Evolutionary conservation across 2,888 invertebrate species (phyloP), one percentile per base, ranked within the genome.

Genomic region (Dicranocentrus wangi): DNA sequence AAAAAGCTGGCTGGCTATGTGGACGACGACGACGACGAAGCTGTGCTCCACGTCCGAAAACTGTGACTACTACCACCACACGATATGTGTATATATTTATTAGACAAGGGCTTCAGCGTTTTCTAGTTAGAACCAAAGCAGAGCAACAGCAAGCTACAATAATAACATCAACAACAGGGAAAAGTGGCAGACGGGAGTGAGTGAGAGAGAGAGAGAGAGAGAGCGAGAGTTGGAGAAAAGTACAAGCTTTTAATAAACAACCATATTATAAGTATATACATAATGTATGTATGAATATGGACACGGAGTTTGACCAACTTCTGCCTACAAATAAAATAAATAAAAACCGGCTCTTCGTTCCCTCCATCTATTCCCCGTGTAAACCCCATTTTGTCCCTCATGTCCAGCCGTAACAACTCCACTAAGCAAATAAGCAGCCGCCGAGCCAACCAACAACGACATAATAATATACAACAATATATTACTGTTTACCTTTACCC

Each of bases 391-490:
- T 51, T 55, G 51, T 69, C 23, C 69, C 55, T 69, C 1, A 69
- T 69, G 69, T 69, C 39, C 69, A 69, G 55, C 25, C 55, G 69
- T 32, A 69, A 69, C 69, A 69, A 69, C 17, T 51, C n/a, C 13
- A 42, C 32, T 23, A 58, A 70, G 39, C 19, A 70, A 58, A 68
- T 53, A 68, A 47, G 10, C 42, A 32, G 39, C 5, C 5, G 39
- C 21, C 53, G n/a, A 47, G 53, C 21, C 27, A 63, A 7, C 32
- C 32, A 63, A 8, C 55, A 25, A 51, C 68, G 53, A 68, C 68
- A 32, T 53, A 68, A 68, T 53, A 68, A 66, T 19, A 27, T 27
- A 68, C 53, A 68, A 32, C 53, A 66, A 47, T n/a, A 47, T 39
- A 66, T 28, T 28, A 47, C 68, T 68, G 53, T 66, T 66, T 66